These are phyloP conservation scores for Rissa tridactyla DNA, from an alignment of 2,113 vertebrate genomes.

Conservation along the genomic window DNA sequence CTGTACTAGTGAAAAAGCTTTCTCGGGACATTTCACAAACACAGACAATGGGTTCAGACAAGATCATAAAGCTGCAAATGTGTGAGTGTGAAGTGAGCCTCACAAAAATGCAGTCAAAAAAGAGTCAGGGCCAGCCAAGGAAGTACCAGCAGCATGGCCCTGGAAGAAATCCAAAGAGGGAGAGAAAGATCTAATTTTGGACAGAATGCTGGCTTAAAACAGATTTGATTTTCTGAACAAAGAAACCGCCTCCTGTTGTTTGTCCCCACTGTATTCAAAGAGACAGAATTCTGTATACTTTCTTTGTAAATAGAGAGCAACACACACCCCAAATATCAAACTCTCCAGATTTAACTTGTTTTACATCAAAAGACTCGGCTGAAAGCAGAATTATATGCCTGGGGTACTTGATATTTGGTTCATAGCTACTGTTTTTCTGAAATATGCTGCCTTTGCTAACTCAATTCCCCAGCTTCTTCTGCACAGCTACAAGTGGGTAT, in stretches of 20 bases:
- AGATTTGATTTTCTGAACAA: conserved; percentile 26
- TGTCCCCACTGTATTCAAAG: neutral
- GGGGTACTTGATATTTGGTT: neutral
- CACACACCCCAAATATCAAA: neutral
- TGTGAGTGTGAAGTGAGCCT: neutral
- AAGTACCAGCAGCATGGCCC: neutral
- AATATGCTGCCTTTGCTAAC: neutral
- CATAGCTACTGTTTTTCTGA: neutral
- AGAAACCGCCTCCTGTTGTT: conserved; percentile 21
- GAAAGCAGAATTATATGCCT: neutral
- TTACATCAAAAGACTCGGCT: neutral
- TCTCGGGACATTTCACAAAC: neutral
- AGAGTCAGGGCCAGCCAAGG: neutral
- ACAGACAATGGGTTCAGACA: neutral
- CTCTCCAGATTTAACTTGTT: neutral
- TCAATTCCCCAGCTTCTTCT: neutral
- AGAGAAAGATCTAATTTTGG: conserved; percentile 27
- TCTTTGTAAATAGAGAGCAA: neutral
- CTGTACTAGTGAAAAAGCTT: neutral
- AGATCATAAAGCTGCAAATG: neutral
- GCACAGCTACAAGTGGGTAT: neutral
- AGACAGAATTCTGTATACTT: neutral
- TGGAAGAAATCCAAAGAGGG: neutral
- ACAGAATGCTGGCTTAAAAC: neutral
- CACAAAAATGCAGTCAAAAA: neutral